Evolutionary conservation across 92 coral and sea anemone species (phyloP).

Genomic region (Zoanthus sociatus): DNA sequence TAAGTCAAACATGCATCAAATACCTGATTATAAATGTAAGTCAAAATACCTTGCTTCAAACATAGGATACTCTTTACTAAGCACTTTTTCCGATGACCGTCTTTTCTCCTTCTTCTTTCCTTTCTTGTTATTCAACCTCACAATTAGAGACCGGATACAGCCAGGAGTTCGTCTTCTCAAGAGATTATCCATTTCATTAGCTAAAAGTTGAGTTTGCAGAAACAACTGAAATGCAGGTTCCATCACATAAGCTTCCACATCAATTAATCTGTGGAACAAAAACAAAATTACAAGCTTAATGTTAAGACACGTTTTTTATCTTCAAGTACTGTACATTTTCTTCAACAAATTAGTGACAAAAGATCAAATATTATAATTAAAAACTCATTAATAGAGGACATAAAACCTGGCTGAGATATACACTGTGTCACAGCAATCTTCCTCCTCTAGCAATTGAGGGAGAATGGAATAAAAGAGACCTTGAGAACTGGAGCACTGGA

Average conservation of each 20-base stretch:
- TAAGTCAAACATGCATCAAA: no score
- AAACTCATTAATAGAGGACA: no score
- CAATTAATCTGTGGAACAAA: slow-evolving; percentile 54
- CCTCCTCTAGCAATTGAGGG: no score
- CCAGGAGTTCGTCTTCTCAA: slow-evolving; percentile 76
- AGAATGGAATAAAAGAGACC: no score
- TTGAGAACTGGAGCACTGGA: no score
- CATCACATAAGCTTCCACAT: slow-evolving; percentile 61
- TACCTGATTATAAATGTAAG: not conserved
- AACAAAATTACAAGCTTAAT: not conserved
- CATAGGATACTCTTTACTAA: slow-evolving; percentile 77
- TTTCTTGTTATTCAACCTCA: slow-evolving; percentile 65
- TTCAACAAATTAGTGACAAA: no score
- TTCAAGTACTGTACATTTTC: not conserved
- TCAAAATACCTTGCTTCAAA: slow-evolving; percentile 18
- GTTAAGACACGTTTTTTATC: not conserved
- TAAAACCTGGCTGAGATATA: no score
- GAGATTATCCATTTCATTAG: slow-evolving; percentile 74
- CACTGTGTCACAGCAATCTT: no score
- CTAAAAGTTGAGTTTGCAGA: slow-evolving; percentile 69
- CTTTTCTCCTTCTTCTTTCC: slow-evolving; percentile 32
- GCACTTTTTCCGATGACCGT: slow-evolving; percentile 44
- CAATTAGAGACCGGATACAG: slow-evolving; percentile 73
- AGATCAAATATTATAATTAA: no score
- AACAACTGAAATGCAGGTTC: slow-evolving; percentile 76